Base-by-base conservation (phyloP, 2,888 invertebrate species). In the Zhengitettix transpicula region DNA sequence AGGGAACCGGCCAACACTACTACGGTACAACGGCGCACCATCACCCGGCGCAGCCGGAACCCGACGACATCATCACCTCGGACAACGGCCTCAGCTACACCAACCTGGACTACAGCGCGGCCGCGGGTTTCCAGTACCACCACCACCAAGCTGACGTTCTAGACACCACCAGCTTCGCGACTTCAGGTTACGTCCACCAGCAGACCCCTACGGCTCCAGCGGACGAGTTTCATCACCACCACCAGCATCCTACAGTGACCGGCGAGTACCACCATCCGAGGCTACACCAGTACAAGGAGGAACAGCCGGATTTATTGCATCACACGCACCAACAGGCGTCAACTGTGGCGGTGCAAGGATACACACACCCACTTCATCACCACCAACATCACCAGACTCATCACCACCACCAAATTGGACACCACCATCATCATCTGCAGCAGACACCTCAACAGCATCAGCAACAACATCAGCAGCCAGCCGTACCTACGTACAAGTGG, bases 401-500 rank as follows among this genome's bases (percentile, higher is more conserved):
- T 56, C 42, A 47, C 61, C 15, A 55, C 55, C 59, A 64, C 47
- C 69, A 70, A 8, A 69, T 69, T 58, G 68, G 44, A n/a, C 59
- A 70, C 15, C 69, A 68, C 59, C 70, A 70, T 61, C 70, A 55
- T 11, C 70, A 71, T 59, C 71, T 76, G 28, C 55, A 58, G 52
- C 60, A 56, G 47, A 59, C 58, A 51, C 61, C 62, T 47, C 61
- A 61, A 51, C 56, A 61, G 28, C 65, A 68, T n/a, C 75, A 76
- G 15, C 74, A 75, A 16, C 73, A 77, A 71, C 73, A 60, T 64
- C 71, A 71, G 60, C 71, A 71, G 59, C 71, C 75, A 81, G 77
- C 81, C 56, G 83, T 92, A 63, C 93, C 93, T 40, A 94, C 95
- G 0, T 97, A 96, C 75, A 95, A 97, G 74, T 97, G 97, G 97